A percentile compares a stretch with the other conserved stretches of the same genome.
Evolutionary conservation across 2,888 invertebrate species (phyloP).

Genomic region (Blastobasis adustella): DNA sequence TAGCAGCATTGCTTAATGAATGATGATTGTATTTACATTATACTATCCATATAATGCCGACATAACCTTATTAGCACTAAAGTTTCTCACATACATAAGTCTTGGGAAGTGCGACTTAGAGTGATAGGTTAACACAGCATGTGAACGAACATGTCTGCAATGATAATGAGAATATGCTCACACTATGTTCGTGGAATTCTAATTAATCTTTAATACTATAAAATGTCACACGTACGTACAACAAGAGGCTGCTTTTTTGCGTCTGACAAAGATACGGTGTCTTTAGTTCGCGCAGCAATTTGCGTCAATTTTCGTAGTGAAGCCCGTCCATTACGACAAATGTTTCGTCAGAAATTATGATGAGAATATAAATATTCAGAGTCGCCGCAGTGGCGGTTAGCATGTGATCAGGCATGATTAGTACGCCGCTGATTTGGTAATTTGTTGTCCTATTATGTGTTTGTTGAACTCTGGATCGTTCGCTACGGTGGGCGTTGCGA

Average conservation of each 20-base stretch:
- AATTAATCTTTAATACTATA: too few species aligned
- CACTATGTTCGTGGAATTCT: conserved; percentile 5
- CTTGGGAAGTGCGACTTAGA: conserved; percentile 19
- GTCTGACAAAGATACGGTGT: too few species aligned
- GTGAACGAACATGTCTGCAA: conserved; percentile 13
- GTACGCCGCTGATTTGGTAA: too few species aligned
- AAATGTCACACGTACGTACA: too few species aligned
- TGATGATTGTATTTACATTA: conserved; percentile 33
- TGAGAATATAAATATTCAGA: too few species aligned
- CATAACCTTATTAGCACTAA: conserved; percentile 22
- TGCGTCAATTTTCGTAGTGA: too few species aligned
- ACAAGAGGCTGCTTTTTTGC: too few species aligned
- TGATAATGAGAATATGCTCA: conserved; percentile 6
- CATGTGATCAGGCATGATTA: too few species aligned
- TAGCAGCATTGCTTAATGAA: conserved; percentile 15
- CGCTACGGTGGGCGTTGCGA: conserved; percentile 29
- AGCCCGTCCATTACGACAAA: too few species aligned
- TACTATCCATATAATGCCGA: conserved; percentile 32
- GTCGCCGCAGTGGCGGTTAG: too few species aligned
- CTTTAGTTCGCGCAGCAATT: too few species aligned
- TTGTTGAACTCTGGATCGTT: conserved; percentile 8
- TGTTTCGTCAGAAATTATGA: too few species aligned
- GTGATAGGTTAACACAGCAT: conserved; percentile 17
- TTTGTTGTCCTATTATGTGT: conserved; percentile 1
- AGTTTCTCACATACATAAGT: conserved; percentile 40